These are phyloP conservation scores for Eilema sororculum DNA, from an alignment of 2,888 invertebrate species.

Conservation along the genomic window DNA sequence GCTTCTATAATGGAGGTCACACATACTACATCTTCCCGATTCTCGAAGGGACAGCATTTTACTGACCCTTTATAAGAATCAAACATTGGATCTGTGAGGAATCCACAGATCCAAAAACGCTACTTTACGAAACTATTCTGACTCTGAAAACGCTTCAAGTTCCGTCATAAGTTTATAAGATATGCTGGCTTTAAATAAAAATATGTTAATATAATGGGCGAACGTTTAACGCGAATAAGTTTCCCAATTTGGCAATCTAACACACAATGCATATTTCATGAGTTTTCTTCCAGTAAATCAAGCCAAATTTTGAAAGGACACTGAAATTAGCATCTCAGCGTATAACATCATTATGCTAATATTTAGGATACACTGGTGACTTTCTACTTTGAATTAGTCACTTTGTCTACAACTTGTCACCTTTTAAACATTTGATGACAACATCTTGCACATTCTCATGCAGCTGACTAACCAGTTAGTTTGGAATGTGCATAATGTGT, in stretches of 20 bases:
- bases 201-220: background rate
- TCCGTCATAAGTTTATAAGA: background rate
- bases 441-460: slow-evolving; percentile 26
- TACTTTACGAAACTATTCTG: background rate
- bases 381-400: slow-evolving; percentile 41
- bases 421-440: slow-evolving; percentile 29
- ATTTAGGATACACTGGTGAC: slow-evolving; percentile 30
- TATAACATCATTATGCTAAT: slow-evolving; percentile 41
- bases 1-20: too few relatives aligned
- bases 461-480: slow-evolving; percentile 21
- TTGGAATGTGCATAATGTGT: background rate
- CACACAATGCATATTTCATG: slow-evolving; percentile 9
- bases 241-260: background rate
- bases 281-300: background rate
- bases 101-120: too few relatives aligned
- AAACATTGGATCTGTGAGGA: too few relatives aligned
- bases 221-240: background rate
- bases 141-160: background rate
- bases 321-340: slow-evolving; percentile 36
- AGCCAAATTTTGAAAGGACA: slow-evolving; percentile 3
- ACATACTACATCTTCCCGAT: too few relatives aligned
- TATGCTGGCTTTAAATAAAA: background rate
- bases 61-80: too few relatives aligned
- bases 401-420: slow-evolving; percentile 28
- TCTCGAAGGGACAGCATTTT: too few relatives aligned